These are phyloP conservation scores for Pongo abelii DNA, from an alignment of 2,113 vertebrate genomes.

Conservation along the genomic window DNA sequence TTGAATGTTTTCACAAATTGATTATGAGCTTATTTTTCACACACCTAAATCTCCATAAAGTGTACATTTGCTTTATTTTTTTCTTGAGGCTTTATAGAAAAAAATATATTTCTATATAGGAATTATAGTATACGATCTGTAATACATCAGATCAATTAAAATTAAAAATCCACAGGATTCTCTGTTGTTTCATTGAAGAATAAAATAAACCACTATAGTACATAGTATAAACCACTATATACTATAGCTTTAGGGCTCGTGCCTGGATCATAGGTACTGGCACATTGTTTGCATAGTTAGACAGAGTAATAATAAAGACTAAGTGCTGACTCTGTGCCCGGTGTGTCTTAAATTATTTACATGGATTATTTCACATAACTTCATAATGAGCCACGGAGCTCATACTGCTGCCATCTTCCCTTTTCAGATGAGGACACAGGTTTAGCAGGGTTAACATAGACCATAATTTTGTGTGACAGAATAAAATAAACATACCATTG, in stretches of 20 bases:
- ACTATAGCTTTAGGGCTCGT: background rate
- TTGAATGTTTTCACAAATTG: background rate
- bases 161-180: background rate
- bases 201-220: background rate
- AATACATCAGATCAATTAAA: background rate
- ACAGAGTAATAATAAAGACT: background rate
- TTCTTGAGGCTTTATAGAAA: background rate
- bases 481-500: background rate
- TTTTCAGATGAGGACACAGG: background rate
- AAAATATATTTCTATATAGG: background rate
- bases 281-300: background rate
- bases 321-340: background rate
- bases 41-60: background rate
- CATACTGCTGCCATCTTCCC: background rate
- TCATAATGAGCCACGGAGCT: background rate
- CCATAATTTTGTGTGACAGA: background rate
- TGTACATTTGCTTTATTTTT: background rate
- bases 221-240: too few species aligned
- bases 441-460: background rate
- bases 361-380: background rate
- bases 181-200: slow-evolving; percentile 15
- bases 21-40: background rate
- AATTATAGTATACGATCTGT: background rate
- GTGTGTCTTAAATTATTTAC: background rate
- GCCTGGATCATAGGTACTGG: background rate